Evolutionary conservation across 2,797 vertebrate genomes (phyloP).

Genomic region (Acropternis orthonyx): DNA sequence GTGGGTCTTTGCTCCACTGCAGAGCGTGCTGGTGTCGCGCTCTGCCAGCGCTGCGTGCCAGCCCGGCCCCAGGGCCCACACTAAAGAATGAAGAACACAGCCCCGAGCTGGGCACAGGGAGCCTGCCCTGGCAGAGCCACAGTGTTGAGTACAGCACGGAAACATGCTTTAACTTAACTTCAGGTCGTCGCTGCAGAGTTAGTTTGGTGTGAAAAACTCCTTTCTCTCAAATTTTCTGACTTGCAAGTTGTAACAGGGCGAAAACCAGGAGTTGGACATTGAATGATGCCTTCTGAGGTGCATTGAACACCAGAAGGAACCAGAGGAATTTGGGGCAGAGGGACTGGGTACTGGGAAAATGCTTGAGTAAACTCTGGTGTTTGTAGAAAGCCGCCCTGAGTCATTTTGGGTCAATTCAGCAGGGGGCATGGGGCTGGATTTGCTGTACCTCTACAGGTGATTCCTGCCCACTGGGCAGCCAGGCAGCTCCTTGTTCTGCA

Average conservation of each 20-base stretch:
- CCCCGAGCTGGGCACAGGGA: neutral
- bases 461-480: neutral
- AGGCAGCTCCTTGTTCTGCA: neutral
- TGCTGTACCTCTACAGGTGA: neutral
- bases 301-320: neutral
- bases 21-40: accelerated
- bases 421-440: neutral
- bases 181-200: neutral
- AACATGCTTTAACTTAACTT: neutral
- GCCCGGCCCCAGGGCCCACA: accelerated
- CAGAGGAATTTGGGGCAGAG: neutral
- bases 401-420: neutral
- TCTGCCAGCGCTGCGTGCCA: accelerated
- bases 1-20: neutral
- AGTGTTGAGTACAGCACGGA: neutral
- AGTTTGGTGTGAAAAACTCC: neutral
- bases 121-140: neutral
- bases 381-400: neutral
- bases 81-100: neutral
- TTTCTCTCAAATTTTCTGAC: neutral
- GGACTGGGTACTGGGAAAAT: neutral
- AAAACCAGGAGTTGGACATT: neutral
- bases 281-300: neutral
- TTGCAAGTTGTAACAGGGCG: neutral
- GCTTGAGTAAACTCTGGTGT: neutral